A percentile compares a stretch with the other conserved stretches of the same genome.
Conservation (phyloP, 1,140 invertebrate species). For the Brachionus koreanus region DNA sequence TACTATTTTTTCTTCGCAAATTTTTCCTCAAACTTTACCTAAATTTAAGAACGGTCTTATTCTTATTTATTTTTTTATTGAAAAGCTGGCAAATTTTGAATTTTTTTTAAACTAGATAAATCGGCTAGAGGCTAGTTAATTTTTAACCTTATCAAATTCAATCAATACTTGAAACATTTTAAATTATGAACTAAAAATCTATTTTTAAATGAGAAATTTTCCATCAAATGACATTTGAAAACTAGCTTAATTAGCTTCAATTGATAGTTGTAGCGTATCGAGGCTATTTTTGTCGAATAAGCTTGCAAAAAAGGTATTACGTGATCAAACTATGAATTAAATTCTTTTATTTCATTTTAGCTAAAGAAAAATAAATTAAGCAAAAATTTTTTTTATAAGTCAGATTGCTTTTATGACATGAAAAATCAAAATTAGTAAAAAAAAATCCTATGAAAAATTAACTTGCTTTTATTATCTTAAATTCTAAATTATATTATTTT, state of each 20-base stretch:
- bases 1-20: background rate
- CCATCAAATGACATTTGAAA: background rate
- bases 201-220: background rate
- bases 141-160: background rate
- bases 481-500: background rate
- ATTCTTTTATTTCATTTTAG: too few relatives aligned
- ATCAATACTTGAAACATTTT: background rate
- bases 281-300: background rate
- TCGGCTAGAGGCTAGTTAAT: background rate
- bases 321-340: background rate
- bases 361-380: too few relatives aligned
- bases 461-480: background rate
- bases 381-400: too few relatives aligned
- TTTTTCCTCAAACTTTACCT: background rate
- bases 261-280: background rate
- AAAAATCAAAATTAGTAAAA: background rate
- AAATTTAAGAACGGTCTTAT: background rate
- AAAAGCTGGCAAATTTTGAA: background rate
- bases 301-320: background rate
- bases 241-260: background rate
- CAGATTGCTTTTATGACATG: background rate
- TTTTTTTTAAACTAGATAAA: background rate
- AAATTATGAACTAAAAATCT: background rate
- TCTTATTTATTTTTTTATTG: background rate
- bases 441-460: background rate